phyloP scores from a whole-genome alignment of 2,113 vertebrate genomes.

The Mastomys coucha region DNA sequence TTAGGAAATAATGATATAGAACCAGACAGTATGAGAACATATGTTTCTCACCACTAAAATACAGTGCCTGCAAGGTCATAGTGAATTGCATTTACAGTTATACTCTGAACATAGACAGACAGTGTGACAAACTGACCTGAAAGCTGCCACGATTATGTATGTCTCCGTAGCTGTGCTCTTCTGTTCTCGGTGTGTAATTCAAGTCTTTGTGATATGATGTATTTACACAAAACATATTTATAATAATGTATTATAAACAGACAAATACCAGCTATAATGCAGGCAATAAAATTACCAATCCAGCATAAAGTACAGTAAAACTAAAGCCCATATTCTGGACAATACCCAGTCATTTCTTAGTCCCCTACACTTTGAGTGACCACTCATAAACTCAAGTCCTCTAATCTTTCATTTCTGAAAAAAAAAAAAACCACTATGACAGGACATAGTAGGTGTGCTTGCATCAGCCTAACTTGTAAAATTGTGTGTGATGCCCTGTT shows the following conservation, averaged over 20 bases:
- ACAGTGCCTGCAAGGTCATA: not conserved
- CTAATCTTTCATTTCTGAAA: not conserved
- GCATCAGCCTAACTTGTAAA: not conserved
- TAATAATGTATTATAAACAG: not conserved
- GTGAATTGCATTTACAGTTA: not conserved
- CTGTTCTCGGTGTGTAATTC: not conserved
- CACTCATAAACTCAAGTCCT: not conserved
- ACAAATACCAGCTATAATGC: not conserved
- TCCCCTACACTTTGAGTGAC: not conserved
- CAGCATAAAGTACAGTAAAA: not conserved
- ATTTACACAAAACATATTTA: not conserved
- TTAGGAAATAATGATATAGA: not conserved
- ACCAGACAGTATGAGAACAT: not conserved
- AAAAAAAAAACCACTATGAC: too few relatives aligned
- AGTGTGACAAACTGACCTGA: not conserved
- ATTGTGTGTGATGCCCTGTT: not conserved
- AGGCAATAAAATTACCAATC: not conserved
- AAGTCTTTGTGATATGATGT: not conserved
- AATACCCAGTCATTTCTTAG: not conserved
- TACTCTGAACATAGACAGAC: not conserved
- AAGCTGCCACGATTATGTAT: too few relatives aligned
- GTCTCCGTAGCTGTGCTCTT: not conserved
- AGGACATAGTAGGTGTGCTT: fast-evolving
- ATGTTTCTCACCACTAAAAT: not conserved
- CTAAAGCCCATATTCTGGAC: not conserved